Base-by-base conservation (phyloP, 2,797 vertebrate genomes). In the Alosa sapidissima region DNA sequence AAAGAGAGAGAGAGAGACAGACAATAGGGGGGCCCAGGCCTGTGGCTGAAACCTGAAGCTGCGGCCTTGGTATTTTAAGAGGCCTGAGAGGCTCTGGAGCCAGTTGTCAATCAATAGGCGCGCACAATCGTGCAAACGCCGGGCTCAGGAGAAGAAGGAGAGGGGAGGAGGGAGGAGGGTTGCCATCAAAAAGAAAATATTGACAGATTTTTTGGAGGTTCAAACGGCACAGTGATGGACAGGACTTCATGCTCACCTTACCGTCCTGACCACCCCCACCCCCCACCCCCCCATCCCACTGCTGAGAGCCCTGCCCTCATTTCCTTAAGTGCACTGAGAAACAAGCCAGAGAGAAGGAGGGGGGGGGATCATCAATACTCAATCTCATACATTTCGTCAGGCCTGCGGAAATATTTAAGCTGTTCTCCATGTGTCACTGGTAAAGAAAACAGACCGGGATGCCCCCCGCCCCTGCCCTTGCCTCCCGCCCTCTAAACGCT, bases 21-120 rank as follows among this genome's bases (percentile, higher is more conserved):
- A 95, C 94, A 94, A 94, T 93, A 92, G 93, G 85, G 90, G 93
- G 94, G 94, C 94, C 94, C 55, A 91, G 95, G 95, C 94, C 94
- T 91, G 91, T 93, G 93, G 93, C 94, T 94, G 95, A 95, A 95
- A 96, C 94, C 92, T 93, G 95, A 96, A 95, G 94, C 95, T 90
- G 84, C 10, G 89, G 91, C 92, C 92, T 91, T 95, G 94, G 95
- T 95, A 96, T 96, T 95, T 96, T 96, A 96, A 96, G 95, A 95
- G 95, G 93, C 90, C 93, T 94, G 94, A 96, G 95, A 95, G 94
- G 93, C 92, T 95, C 92, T 96, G 95, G 94, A 95, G 95, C 95
- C 95, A 95, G 93, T 92, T 95, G 95, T 96, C 95, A 96, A 95
- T 96, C 95, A 96, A 95, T 95, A 95, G 92, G 92, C 88, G 85